These are phyloP conservation scores for Penaeus vannamei DNA, from an alignment of 1,140 invertebrate species.

Conservation along the genomic window DNA sequence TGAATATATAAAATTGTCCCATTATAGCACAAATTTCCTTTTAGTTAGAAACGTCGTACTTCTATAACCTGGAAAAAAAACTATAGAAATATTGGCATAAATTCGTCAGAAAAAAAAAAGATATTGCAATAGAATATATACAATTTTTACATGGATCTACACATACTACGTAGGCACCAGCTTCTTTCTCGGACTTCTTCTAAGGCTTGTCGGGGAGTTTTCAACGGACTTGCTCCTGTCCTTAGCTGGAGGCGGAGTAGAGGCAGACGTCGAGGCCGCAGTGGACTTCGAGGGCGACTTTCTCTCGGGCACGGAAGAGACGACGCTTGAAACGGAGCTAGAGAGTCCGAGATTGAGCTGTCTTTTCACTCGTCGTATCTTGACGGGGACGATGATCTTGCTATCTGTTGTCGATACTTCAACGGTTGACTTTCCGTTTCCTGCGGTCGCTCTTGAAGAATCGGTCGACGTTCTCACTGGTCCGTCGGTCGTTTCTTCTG, in stretches of 20 bases:
- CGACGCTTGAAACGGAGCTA: not conserved
- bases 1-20: no score
- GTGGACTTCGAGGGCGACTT: not conserved
- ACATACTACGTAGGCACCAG: not conserved
- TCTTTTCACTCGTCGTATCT: slow-evolving; percentile 35
- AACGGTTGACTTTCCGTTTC: no score
- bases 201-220: not conserved
- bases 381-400: slow-evolving; percentile 12
- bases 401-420: not conserved
- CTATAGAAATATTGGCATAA: no score
- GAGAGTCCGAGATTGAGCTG: slow-evolving; percentile 35
- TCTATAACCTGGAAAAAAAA: no score
- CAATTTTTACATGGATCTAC: not conserved
- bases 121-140: not conserved
- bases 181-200: slow-evolving; percentile 50
- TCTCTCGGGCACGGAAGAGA: not conserved
- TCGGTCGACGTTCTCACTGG: no score
- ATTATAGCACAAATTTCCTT: no score
- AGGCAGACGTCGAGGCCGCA: no score
- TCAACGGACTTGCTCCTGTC: no score
- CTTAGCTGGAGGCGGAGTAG: no score
- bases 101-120: not conserved
- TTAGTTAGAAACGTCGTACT: no score
- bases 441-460: no score
- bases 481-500: no score